Evolutionary conservation across 2,888 invertebrate species (phyloP).

Genomic region (Agonopterix heracliana): DNA sequence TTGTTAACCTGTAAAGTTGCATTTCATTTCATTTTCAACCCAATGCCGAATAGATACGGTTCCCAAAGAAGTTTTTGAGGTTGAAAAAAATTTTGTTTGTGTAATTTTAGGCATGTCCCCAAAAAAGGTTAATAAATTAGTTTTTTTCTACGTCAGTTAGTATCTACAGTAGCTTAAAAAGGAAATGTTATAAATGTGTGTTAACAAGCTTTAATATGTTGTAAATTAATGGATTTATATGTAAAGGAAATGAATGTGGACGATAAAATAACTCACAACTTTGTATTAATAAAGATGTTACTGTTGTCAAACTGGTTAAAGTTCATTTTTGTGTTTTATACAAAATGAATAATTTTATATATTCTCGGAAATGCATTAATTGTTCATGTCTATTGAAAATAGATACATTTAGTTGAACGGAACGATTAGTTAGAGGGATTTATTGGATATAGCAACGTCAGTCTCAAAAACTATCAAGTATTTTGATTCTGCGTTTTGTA

Average conservation of each 20-base stretch:
- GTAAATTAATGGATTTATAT: slow-evolving; percentile 34
- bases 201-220: slow-evolving; percentile 19
- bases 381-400: no score
- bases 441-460: no score
- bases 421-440: no score
- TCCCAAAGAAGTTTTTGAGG: no score
- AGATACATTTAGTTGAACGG: no score
- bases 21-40: slow-evolving; percentile 1
- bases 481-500: no score
- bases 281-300: slow-evolving; percentile 6
- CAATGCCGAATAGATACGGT: background rate
- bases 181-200: slow-evolving; percentile 11
- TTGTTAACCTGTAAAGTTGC: background rate
- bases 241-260: slow-evolving; percentile 27
- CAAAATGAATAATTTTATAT: background rate
- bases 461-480: no score
- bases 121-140: slow-evolving; percentile 27
- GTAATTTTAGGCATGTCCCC: slow-evolving; percentile 18
- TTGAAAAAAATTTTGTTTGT: background rate
- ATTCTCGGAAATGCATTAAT: no score
- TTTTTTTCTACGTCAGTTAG: slow-evolving; percentile 28
- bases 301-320: background rate
- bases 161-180: slow-evolving; percentile 22
- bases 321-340: slow-evolving; percentile 1
- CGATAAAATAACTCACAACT: slow-evolving; percentile 13